Evolutionary conservation across 2,888 invertebrate species (phyloP).

Genomic region (Eugnorisma glareosa): DNA sequence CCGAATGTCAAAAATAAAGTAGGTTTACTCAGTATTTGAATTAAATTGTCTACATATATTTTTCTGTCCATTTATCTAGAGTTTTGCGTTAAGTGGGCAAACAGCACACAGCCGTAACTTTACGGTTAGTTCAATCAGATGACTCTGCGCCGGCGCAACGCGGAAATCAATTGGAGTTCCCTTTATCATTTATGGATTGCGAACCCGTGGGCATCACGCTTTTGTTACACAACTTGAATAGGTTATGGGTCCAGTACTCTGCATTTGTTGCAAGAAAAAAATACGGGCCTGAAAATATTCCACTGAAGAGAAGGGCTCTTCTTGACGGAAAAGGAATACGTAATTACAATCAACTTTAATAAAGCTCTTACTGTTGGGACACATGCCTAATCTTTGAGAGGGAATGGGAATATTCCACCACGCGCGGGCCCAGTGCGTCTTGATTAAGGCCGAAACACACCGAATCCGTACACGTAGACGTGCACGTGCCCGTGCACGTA

Average conservation of each 20-base stretch:
- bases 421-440: background rate
- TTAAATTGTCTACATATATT: slow-evolving; percentile 34
- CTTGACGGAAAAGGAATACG: background rate
- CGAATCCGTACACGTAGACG: no score
- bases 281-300: background rate
- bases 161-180: slow-evolving; percentile 85
- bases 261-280: background rate
- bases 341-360: no score
- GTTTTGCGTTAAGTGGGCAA: slow-evolving; percentile 57
- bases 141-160: slow-evolving; percentile 77
- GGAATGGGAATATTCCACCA: background rate
- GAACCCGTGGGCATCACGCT: slow-evolving; percentile 80
- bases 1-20: slow-evolving; percentile 13
- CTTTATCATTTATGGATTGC: slow-evolving; percentile 75
- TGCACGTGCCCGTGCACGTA: no score
- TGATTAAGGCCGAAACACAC: no score
- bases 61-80: slow-evolving; percentile 42
- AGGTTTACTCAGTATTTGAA: slow-evolving; percentile 29
- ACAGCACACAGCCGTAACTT: slow-evolving; percentile 73
- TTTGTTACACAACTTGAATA: slow-evolving; percentile 48
- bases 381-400: background rate
- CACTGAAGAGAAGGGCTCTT: background rate
- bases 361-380: background rate
- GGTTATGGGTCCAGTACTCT: slow-evolving; percentile 12
- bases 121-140: slow-evolving; percentile 82